Evolutionary conservation across 2,113 vertebrate genomes (phyloP).

Genomic region (Gymnobelideus leadbeateri): DNA sequence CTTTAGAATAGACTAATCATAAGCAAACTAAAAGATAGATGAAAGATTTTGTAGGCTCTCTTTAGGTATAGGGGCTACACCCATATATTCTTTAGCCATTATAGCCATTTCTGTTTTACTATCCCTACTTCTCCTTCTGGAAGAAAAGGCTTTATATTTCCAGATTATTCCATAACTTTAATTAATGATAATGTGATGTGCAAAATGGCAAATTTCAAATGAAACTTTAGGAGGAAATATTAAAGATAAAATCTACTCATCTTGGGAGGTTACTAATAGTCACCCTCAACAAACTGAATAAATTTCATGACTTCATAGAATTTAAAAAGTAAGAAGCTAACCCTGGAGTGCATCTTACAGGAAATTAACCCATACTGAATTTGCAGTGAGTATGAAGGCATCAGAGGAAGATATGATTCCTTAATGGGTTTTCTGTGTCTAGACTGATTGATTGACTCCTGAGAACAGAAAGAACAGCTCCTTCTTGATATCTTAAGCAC

Average conservation of each 20-base stretch:
- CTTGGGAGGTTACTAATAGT: background rate
- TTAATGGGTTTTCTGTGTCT: conserved; percentile 60
- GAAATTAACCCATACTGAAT: background rate
- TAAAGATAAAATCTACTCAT: background rate
- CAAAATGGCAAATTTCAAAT: conserved; percentile 1
- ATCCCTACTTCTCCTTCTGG: background rate
- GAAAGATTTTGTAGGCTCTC: background rate
- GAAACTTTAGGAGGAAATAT: background rate
- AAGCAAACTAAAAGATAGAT: background rate
- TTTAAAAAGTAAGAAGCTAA: conserved; percentile 39
- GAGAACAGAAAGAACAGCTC: conserved; percentile 68
- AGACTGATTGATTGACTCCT: conserved; percentile 53
- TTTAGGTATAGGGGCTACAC: background rate
- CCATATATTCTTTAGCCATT: background rate
- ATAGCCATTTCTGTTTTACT: background rate
- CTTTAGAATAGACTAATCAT: background rate
- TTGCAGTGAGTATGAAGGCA: conserved; percentile 1
- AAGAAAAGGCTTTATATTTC: background rate
- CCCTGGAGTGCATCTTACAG: background rate
- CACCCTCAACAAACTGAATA: background rate
- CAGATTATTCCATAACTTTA: background rate
- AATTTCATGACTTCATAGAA: conserved; percentile 27
- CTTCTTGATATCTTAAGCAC: background rate
- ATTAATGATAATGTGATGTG: background rate
- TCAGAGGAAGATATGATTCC: background rate